Base-by-base conservation (phyloP, 1,140 invertebrate species). In the Hycleus phaleratus region DNA sequence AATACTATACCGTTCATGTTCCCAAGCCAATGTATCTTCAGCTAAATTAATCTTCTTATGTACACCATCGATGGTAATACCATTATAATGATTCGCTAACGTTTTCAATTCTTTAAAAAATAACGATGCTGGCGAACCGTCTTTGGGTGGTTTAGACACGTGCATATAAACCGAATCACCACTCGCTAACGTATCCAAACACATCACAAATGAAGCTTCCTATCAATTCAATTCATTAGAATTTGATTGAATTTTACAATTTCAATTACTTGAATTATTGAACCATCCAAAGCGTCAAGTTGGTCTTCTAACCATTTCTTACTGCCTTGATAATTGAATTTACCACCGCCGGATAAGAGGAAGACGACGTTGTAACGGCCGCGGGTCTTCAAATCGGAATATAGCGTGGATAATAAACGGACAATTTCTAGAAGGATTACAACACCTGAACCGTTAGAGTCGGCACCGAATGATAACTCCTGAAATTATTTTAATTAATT, bases 11-110 rank as follows among this genome's bases (percentile, higher is more conserved):
- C 94, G 79, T 74, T 98, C 96, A 70, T 99, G 97, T 72, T 98
- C 95, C 96, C 96, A 99, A 0, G 92, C 89, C 32, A 98, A 53
- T 52, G 85, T 80, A 54, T 94, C 91, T 49, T 97, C 93, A 1
- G 92, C 93, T n/a, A 98, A 76, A 79, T 97, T 97, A 61, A 98
- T 98, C 78, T 98, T 98, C 74, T 97, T 97, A 68, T 97, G 95
- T 9, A 95, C 80, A 48, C 92, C 82, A 65, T 91, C 85, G 25
- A 94, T 80, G 3, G 79, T 81, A 0, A 86, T 67, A 12, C 78
- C 74, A 8, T 73, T 65, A 59, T 75, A 68, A 3, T 76, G 66
- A 11, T 76, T 64, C 4, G 83, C 77, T 0, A 82, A 77, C 0
- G 83, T 76, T 70, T 84, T 84, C 11, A 88, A 70, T 62, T 85